phyloP scores from a whole-genome alignment of 2,113 vertebrate species.

The Passer montanus region DNA sequence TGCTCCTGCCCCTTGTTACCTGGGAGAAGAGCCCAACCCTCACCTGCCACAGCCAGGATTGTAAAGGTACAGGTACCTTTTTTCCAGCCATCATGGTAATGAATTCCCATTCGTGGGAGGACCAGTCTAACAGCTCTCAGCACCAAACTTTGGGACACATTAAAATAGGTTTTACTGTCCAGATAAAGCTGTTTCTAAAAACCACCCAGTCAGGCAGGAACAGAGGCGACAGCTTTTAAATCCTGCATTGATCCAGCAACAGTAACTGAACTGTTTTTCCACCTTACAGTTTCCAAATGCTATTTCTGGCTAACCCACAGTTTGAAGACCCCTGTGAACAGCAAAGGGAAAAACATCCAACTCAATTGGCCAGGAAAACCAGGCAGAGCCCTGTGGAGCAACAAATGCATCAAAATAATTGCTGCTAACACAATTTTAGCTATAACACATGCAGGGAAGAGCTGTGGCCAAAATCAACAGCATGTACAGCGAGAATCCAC shows the following conservation, averaged over 20 bases:
- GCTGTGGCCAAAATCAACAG: slow-evolving; percentile 58
- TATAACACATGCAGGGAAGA: slow-evolving; percentile 15
- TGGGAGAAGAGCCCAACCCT: not conserved
- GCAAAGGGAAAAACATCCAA: slow-evolving; percentile 1
- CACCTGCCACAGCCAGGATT: not conserved
- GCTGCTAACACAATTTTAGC: slow-evolving; percentile 59
- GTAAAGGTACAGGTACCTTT: not conserved
- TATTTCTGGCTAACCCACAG: slow-evolving; percentile 40
- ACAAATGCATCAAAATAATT: slow-evolving; percentile 56
- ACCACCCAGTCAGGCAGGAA: not conserved
- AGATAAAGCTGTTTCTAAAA: slow-evolving; percentile 26
- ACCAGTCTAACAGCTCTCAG: not conserved
- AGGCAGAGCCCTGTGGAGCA: slow-evolving; percentile 43
- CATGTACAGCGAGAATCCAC: slow-evolving; percentile 49
- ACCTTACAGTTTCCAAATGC: not conserved
- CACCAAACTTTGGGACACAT: not conserved
- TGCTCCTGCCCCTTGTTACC: not conserved
- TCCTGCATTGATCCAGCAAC: not conserved
- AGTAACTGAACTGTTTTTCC: slow-evolving; percentile 30
- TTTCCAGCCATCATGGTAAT: not conserved
- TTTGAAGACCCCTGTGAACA: slow-evolving; percentile 15
- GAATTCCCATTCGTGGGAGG: not conserved
- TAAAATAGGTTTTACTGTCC: not conserved
- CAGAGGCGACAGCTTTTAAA: not conserved
- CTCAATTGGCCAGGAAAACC: slow-evolving; percentile 11